Evolutionary conservation across 1,140 invertebrate species (phyloP).

Genomic region (Drosophila takahashii): DNA sequence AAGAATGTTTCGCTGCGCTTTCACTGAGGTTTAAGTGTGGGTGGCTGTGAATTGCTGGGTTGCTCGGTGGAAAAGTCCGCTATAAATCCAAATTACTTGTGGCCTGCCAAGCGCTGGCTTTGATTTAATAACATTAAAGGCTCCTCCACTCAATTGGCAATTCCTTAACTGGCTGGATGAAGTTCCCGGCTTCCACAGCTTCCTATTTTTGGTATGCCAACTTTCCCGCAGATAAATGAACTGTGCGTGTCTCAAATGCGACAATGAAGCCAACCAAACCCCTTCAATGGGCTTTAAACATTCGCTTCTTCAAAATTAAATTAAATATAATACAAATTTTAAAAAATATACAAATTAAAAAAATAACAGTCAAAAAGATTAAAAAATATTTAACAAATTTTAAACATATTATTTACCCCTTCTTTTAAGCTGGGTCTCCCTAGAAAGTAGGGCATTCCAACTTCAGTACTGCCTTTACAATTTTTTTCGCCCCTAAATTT

Average conservation of each 20-base stretch:
- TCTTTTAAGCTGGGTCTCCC: neutral
- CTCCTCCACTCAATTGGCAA: neutral
- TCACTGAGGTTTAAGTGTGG: conserved; percentile 18
- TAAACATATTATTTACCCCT: too few species aligned
- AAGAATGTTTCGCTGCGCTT: conserved; percentile 49
- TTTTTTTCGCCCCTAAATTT: neutral
- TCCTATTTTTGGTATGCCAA: conserved; percentile 18
- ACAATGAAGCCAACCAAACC: conserved; percentile 49
- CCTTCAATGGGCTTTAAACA: conserved; percentile 3
- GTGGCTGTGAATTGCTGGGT: conserved; percentile 1
- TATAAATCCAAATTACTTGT: conserved; percentile 70
- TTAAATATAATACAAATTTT: too few species aligned
- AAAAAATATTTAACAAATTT: too few species aligned
- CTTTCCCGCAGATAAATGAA: conserved; percentile 55
- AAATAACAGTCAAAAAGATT: too few species aligned
- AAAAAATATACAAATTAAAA: too few species aligned
- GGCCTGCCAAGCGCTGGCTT: conserved; percentile 44
- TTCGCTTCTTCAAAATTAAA: too few species aligned
- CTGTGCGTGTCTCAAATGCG: conserved; percentile 44
- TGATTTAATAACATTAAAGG: conserved; percentile 68
- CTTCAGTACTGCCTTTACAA: too few species aligned
- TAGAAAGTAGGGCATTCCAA: conserved; percentile 1
- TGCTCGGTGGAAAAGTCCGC: conserved; percentile 9
- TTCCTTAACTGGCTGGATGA: neutral
- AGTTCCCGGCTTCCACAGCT: neutral